Evolutionary conservation across 2,113 vertebrate genomes (phyloP).

Genomic region (Pachycephala philippinensis): DNA sequence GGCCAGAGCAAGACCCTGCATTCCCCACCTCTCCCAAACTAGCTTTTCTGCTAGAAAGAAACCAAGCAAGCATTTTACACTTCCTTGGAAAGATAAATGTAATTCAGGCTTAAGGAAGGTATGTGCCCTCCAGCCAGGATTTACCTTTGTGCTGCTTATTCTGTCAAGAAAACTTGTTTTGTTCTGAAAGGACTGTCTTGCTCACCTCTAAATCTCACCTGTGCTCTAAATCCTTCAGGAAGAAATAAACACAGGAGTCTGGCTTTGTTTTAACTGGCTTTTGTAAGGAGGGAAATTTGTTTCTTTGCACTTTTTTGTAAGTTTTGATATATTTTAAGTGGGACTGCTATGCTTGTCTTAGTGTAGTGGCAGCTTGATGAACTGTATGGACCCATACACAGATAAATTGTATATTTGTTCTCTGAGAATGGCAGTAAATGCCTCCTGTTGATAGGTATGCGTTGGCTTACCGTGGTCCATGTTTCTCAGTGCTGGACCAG

Average conservation of each 20-base stretch:
- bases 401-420: not conserved
- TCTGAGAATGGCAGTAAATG: not conserved
- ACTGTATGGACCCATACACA: not conserved
- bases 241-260: not conserved
- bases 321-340: not conserved
- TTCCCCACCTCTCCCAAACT: not conserved
- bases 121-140: slow-evolving; percentile 49
- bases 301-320: not conserved
- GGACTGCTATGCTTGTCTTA: not conserved
- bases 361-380: not conserved
- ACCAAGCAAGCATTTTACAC: not conserved
- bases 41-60: not conserved
- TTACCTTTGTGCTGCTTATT: slow-evolving; percentile 31
- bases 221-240: not conserved
- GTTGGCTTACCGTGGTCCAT: accelerated
- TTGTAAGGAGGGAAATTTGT: not conserved
- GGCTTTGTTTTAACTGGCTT: not conserved
- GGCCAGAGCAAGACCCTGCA: not conserved
- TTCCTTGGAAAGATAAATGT: slow-evolving; percentile 22
- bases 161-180: slow-evolving; percentile 4
- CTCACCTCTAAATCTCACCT: not conserved
- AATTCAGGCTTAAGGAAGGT: slow-evolving; percentile 3
- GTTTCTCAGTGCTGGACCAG: not conserved
- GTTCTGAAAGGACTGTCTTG: not conserved
- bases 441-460: not conserved